Percentiles rank a stretch among this genome's conserved stretches.
Conservation (phyloP, 2,888 invertebrate genomes). For the Conus canariensis region DNA sequence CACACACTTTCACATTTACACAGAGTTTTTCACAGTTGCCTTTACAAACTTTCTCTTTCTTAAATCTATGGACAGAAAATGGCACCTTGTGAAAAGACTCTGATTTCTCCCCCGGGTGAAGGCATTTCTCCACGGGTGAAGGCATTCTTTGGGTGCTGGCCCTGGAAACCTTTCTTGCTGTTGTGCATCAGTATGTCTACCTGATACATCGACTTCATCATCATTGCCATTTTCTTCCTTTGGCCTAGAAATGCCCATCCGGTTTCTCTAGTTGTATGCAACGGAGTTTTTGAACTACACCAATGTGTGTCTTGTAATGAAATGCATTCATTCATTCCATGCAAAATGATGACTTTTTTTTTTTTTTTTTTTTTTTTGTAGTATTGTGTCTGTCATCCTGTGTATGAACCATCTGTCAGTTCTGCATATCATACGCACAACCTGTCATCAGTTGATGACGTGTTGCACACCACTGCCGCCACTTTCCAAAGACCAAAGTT, state of each 20-base stretch:
- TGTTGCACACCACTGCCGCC: not conserved
- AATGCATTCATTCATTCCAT: constrained; percentile 21
- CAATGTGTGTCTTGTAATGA: constrained; percentile 3
- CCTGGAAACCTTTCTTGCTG: not conserved
- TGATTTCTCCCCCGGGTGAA: no score
- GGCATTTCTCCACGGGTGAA: no score
- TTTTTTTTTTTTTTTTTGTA: not conserved
- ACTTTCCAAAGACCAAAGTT: not conserved
- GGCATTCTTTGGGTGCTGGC: no score
- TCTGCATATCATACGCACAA: constrained; percentile 14
- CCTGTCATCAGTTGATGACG: not conserved
- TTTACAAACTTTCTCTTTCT: no score
- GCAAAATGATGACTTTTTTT: not conserved
- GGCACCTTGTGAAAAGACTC: no score
- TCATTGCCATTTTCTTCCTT: not conserved
- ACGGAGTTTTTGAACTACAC: constrained; percentile 20
- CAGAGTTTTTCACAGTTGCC: not conserved
- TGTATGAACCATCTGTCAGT: not conserved
- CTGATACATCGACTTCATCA: constrained; percentile 10
- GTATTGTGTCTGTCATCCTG: not conserved
- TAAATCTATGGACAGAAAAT: no score
- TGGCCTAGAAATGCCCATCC: not conserved
- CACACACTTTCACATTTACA: constrained; percentile 19
- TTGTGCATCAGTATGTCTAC: constrained; percentile 4
- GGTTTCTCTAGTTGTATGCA: constrained; percentile 2